These are phyloP conservation scores for Helleia helle DNA, from an alignment of 2,888 invertebrate genomes.

Conservation along the genomic window DNA sequence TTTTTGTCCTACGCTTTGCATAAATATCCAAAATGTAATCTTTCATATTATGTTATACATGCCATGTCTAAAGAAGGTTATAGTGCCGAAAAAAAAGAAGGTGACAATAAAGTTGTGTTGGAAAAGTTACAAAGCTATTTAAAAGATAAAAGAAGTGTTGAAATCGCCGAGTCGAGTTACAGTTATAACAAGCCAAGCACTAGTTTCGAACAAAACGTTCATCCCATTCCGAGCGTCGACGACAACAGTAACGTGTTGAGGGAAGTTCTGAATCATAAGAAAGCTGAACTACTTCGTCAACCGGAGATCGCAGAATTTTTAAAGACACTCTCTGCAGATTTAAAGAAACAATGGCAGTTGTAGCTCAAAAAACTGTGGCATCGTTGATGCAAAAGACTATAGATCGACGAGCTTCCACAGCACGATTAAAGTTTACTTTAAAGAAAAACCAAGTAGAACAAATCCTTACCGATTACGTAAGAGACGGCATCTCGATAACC, in stretches of 20 bases:
- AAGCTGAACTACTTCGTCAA: constrained; percentile 57
- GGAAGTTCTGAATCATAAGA: constrained; percentile 63
- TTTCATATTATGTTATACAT: constrained; percentile 15
- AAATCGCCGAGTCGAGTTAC: constrained; percentile 37
- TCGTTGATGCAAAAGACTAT: constrained; percentile 59
- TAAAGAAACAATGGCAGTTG: constrained; percentile 62
- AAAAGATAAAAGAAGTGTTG: constrained; percentile 60
- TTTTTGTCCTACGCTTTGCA: neutral
- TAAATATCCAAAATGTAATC: constrained; percentile 8
- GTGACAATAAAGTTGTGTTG: constrained; percentile 63
- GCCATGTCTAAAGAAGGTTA: constrained; percentile 70
- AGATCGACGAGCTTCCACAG: constrained; percentile 48
- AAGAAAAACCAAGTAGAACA: constrained; percentile 58
- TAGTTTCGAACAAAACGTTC: constrained; percentile 44
- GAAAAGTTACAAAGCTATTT: constrained; percentile 63
- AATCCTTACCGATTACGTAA: constrained; percentile 49
- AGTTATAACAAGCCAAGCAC: constrained; percentile 54
- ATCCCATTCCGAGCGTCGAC: constrained; percentile 36
- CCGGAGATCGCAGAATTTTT: constrained; percentile 61
- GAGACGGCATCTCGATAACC: constrained; percentile 43
- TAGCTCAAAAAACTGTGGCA: constrained; percentile 51
- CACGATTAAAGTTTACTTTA: constrained; percentile 53
- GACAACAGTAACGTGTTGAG: constrained; percentile 56
- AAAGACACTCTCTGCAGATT: constrained; percentile 50
- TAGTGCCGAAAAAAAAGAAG: constrained; percentile 62